phyloP scores from a whole-genome alignment of 2,113 vertebrate genomes.

The Megaceryle torquata region DNA sequence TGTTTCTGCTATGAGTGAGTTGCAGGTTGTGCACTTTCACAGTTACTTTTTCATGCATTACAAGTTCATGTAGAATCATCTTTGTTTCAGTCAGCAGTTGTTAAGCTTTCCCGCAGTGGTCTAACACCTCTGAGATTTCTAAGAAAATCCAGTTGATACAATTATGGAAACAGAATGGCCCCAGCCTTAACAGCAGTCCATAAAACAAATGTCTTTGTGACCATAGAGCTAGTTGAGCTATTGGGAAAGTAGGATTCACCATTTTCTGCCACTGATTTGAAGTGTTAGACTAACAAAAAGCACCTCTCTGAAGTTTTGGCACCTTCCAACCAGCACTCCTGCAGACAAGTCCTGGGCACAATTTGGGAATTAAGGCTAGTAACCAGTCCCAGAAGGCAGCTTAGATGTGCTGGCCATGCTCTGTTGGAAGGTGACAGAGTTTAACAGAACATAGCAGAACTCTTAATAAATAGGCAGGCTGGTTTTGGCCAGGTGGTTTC shows the following conservation, averaged over 20 bases:
- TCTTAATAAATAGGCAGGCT: background rate
- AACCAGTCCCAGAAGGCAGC: background rate
- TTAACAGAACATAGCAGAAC: background rate
- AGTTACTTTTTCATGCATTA: background rate
- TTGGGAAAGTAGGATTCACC: background rate
- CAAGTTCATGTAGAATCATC: background rate
- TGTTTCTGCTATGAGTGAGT: background rate
- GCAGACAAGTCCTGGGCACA: background rate
- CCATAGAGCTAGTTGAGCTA: background rate
- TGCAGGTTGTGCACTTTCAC: background rate
- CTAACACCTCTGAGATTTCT: background rate
- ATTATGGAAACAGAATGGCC: background rate
- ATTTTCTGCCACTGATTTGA: background rate
- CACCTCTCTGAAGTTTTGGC: background rate
- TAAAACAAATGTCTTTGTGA: background rate
- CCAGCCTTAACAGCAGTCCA: background rate
- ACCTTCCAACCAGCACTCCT: background rate
- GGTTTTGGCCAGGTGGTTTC: background rate
- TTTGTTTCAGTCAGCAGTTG: constrained; percentile 1
- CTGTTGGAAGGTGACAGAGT: background rate
- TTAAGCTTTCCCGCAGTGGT: background rate
- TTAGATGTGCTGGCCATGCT: background rate
- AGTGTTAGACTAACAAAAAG: background rate
- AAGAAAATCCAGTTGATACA: background rate
- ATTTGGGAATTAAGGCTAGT: background rate